Percentiles rank a stretch among this genome's conserved stretches.
Evolutionary conservation across 2,113 vertebrate species (phyloP).

Genomic region (Archilochus colubris): DNA sequence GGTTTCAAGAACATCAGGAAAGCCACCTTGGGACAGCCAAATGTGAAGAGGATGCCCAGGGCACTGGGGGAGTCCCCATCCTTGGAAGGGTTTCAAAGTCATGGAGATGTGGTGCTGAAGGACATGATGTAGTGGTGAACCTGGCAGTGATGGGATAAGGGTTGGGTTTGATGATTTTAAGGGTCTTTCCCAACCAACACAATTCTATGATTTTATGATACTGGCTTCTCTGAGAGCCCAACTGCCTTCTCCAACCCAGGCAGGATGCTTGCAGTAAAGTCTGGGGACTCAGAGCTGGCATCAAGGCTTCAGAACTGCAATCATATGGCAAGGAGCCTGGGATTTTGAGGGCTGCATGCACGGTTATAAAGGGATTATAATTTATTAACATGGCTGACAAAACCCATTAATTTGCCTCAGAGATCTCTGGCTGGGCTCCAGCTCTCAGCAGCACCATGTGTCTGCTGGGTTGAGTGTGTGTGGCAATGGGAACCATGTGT

Average conservation of each 20-base stretch:
- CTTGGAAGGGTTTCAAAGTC: too few species aligned
- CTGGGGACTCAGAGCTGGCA: background rate
- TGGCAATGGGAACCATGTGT: fast-evolving
- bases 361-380: background rate
- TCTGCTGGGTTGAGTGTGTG: background rate
- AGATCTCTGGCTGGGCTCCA: background rate
- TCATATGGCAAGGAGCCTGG: background rate
- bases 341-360: background rate
- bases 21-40: background rate
- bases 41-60: too few species aligned
- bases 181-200: too few species aligned
- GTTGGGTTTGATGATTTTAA: too few species aligned
- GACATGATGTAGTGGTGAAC: too few species aligned
- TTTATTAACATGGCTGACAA: background rate
- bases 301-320: background rate
- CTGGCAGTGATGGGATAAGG: too few species aligned
- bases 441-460: background rate
- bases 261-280: background rate
- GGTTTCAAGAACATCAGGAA: background rate
- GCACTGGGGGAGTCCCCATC: too few species aligned
- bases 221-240: background rate
- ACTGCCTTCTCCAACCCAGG: background rate
- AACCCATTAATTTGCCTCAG: background rate
- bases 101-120: too few species aligned
- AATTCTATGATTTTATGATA: too few species aligned